Evolutionary conservation across 2,113 vertebrate species (phyloP), one percentile per base, ranked within the genome.

Genomic region (Piaya cayana): DNA sequence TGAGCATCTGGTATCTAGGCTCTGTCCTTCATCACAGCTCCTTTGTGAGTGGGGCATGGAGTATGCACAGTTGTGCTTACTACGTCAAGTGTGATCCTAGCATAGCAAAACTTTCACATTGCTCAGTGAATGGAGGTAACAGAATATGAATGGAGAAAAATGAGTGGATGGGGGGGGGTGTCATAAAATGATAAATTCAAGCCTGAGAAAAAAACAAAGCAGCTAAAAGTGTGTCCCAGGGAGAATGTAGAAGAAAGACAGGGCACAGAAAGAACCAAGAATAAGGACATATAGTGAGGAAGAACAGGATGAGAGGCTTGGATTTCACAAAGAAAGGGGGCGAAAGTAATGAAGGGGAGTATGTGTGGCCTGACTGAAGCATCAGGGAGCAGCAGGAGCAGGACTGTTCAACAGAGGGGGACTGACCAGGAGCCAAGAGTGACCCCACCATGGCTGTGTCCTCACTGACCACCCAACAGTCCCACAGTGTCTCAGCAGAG

Each of bases 231-330:
- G n/a, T 69, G 12, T 68, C 22, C 9, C 45, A 53, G 12, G 47
- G 39, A 84, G 32, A 50, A 71, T 4, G 26, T 8, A 25, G 45
- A 83, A 83, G 27, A 83, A 82, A 84, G 55, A 19, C 27, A 65
- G 21, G n/a, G 49, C 8, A 20, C 27, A 76, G 71, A 26, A 88
- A 53, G 49, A 72, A 49, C 25, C 2, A 2, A 62, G 42, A 71
- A n/a, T 27, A 55, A 21, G 9, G 37, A 15, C 0, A 0, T 49
- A 18, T 11, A 18, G 10, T 69, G 42, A 77, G 50, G 36, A 65
- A 63, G 15, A 82, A 47, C 26, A 42, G 43, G 22, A 22, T 29
- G n/a, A 71, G 5, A 2, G 42, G 3, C 32, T 79, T 68, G 53
- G 50, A 60, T 39, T 65, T 89, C 23, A 11, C 10, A 53, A 62